Conservation (phyloP, 2,888 invertebrate species). For the Papilio gigon region DNA sequence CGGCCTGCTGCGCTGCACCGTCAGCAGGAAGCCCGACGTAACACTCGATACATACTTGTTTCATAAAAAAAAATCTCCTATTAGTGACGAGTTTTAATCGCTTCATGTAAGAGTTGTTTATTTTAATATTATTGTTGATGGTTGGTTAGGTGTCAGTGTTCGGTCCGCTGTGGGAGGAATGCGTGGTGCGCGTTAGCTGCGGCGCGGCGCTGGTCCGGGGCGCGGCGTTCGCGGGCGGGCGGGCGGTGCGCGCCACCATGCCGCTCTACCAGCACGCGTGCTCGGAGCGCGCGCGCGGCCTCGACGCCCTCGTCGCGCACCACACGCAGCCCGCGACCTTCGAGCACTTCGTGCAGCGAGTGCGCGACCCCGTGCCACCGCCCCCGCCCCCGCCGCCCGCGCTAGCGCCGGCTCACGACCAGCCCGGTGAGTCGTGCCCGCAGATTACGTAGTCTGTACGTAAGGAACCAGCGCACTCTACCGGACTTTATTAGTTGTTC, state of each 20-base stretch:
- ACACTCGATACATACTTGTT: constrained; percentile 51
- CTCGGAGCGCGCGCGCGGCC: constrained; percentile 92
- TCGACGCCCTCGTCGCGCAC: constrained; percentile 92
- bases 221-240: constrained; percentile 95
- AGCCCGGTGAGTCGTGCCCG: constrained; percentile 35
- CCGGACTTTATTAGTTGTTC: neutral
- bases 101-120: too few relatives aligned
- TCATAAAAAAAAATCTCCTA: too few relatives aligned
- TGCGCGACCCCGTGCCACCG: constrained; percentile 63
- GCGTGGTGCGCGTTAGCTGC: constrained; percentile 81
- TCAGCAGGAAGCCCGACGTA: constrained; percentile 93
- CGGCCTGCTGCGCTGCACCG: constrained; percentile 93
- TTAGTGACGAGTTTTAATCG: too few relatives aligned
- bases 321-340: constrained; percentile 95
- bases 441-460: neutral
- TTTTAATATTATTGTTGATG: neutral
- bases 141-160: constrained; percentile 90
- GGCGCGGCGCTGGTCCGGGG: constrained; percentile 92
- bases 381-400: constrained; percentile 38
- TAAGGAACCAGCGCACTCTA: neutral
- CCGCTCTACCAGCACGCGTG: constrained; percentile 96
- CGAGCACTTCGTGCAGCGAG: constrained; percentile 86
- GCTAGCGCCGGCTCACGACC: constrained; percentile 26
- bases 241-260: constrained; percentile 94
- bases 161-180: constrained; percentile 97